phyloP scores from a whole-genome alignment of 2,797 vertebrate genomes.

The Chaenodraco wilsoni region DNA sequence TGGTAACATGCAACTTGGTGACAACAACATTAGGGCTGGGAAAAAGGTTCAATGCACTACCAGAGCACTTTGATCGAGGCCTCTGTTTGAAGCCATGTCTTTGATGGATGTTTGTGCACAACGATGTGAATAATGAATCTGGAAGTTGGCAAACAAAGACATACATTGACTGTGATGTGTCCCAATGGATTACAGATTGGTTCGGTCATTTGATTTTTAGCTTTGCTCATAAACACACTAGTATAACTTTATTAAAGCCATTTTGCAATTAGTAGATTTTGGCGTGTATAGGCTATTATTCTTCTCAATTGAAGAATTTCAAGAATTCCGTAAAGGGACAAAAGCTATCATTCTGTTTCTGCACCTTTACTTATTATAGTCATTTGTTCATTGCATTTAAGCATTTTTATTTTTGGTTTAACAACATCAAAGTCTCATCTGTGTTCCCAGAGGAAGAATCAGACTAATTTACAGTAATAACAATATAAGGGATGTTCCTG shows the following conservation, averaged over 20 bases:
- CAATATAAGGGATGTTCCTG: background rate
- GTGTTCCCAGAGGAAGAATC: background rate
- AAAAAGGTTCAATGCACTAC: slow-evolving; percentile 26
- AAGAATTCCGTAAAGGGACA: slow-evolving; percentile 1
- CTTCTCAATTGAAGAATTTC: slow-evolving; percentile 1
- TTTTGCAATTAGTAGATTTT: slow-evolving; percentile 8
- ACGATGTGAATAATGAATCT: slow-evolving; percentile 32
- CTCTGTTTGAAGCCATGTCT: slow-evolving; percentile 32
- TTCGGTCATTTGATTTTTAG: slow-evolving; percentile 17
- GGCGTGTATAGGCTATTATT: background rate
- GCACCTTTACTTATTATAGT: background rate
- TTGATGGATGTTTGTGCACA: slow-evolving; percentile 31
- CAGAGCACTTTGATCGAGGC: slow-evolving; percentile 24
- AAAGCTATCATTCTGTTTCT: background rate
- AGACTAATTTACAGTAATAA: background rate
- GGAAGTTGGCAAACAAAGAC: slow-evolving; percentile 22
- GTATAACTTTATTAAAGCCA: slow-evolving; percentile 24
- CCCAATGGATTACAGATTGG: slow-evolving; percentile 26
- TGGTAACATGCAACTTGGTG: slow-evolving; percentile 26
- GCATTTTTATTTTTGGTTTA: background rate
- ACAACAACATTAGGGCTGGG: slow-evolving; percentile 31
- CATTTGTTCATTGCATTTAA: background rate
- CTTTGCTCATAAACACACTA: slow-evolving; percentile 11
- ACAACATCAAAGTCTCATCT: background rate
- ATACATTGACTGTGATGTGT: background rate